Base-by-base conservation (phyloP, 2,797 vertebrate species). In the Erpetoichthys calabaricus region DNA sequence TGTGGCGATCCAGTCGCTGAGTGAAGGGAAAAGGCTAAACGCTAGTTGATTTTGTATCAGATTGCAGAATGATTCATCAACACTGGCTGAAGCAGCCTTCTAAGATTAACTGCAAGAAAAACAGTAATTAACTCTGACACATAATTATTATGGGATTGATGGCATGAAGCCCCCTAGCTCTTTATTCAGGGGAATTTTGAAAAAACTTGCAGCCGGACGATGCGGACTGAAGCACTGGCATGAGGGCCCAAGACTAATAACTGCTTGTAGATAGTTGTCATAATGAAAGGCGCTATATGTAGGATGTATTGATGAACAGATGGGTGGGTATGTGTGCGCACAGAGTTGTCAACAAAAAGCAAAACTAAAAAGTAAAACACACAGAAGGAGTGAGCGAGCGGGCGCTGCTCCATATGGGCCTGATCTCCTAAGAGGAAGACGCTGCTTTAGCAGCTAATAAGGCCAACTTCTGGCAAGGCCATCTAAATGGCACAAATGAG, bases 81-180 rank as follows among this genome's bases (percentile, higher is more conserved):
- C 52, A 57, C 65, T 68, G 75, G 68, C 70, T 54, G 58, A 73
- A 73, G 72, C 80, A 73, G 71, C 80, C 78, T 73, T 75, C 73
- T 73, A 84, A 84, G 82, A 82, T 71, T 75, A 75, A 79, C 79
- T 84, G 75, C 75, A 73, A 75, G 71, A 74, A 73, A 73, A 83
- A 73, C 68, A 77, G 77, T 85, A 87, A 83, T 86, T 84, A 85
- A 69, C 75, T 82, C 80, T 87, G 86, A 87, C 82, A 86, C 75
- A 78, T 82, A 85, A 88, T 87, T 85, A 86, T 85, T 88, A 82
- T 75, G 73, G 78, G 83, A 86, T 84, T 85, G 83, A 83, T 83
- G 84, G 81, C 80, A 83, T 84, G 76, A 83, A 80, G 77, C 75
- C 78, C 75, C 80, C 85, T 81, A 25, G 25, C 25, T 25, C 44